Evolutionary conservation across 2,113 vertebrate species (phyloP).

Genomic region (Nipponia nippon): DNA sequence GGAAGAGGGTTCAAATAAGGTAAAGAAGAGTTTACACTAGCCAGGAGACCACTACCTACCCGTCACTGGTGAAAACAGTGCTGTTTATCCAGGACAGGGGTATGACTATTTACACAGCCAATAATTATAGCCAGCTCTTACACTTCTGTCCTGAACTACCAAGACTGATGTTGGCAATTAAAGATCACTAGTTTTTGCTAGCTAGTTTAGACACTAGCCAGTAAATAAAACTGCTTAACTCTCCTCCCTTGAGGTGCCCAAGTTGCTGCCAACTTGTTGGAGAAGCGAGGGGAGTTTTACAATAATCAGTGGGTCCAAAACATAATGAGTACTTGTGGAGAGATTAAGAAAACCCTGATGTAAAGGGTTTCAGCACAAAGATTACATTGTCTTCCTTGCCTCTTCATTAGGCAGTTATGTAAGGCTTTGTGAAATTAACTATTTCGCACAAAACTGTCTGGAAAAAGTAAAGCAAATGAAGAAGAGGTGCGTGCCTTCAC

Average conservation of each 20-base stretch:
- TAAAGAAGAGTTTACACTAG: not conserved
- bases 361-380: conserved; percentile 26
- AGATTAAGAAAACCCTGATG: conserved; percentile 16
- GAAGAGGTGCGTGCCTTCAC: not conserved
- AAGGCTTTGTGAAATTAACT: conserved; percentile 10
- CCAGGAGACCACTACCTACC: not conserved
- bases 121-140: not conserved
- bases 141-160: not conserved
- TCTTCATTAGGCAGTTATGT: conserved; percentile 5
- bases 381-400: not conserved
- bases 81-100: not conserved
- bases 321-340: not conserved
- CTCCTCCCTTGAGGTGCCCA: not conserved
- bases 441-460: not conserved
- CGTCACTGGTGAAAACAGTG: not conserved
- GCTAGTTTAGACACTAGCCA: not conserved
- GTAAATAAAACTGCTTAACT: not conserved
- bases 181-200: not conserved
- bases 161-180: not conserved
- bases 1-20: not conserved
- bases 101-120: not conserved
- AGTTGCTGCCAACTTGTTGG: not conserved
- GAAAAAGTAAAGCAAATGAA: not conserved
- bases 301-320: not conserved
- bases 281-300: not conserved